phyloP scores from a whole-genome alignment of 2,113 vertebrate genomes.

The Octodon degus region DNA sequence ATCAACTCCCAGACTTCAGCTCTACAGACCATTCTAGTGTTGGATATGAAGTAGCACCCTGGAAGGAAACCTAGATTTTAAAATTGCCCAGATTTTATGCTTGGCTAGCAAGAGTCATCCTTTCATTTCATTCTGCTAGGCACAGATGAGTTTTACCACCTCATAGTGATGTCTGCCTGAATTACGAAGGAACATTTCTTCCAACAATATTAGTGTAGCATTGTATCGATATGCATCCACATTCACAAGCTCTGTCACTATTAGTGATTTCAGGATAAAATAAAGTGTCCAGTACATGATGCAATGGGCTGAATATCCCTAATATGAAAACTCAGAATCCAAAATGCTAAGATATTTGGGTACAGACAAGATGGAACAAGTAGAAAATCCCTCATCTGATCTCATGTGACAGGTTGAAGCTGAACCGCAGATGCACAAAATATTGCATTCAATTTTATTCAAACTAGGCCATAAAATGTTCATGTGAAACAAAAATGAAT shows the following conservation, averaged over 20 bases:
- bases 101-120: not conserved
- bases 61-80: not conserved
- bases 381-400: not conserved
- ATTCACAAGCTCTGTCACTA: not conserved
- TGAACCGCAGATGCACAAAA: not conserved
- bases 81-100: constrained; percentile 27
- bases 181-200: not conserved
- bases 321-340: not conserved
- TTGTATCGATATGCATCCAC: not conserved
- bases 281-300: not conserved
- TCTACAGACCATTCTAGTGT: not conserved
- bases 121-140: not conserved
- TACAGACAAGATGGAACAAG: not conserved
- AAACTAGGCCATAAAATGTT: not conserved
- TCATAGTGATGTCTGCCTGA: not conserved
- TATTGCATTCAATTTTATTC: not conserved
- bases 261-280: not conserved
- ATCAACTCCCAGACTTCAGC: not conserved
- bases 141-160: not conserved
- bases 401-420: not conserved
- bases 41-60: not conserved
- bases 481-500: not conserved
- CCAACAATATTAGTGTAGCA: not conserved
- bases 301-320: not conserved
- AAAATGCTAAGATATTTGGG: not conserved